phyloP scores from a whole-genome alignment of 2,888 invertebrate genomes.

The Noctua fimbriata region DNA sequence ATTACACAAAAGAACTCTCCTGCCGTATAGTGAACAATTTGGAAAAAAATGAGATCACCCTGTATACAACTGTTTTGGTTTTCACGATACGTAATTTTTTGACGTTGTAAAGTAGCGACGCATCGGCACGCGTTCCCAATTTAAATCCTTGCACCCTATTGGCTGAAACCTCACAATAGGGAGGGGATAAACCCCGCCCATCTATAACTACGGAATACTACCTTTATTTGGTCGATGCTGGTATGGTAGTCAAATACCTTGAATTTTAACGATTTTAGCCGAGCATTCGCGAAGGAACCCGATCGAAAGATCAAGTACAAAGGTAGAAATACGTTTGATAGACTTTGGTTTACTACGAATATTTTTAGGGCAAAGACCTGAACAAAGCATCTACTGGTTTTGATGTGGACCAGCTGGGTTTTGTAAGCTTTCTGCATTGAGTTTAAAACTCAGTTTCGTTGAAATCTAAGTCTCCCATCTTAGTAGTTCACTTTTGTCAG shows the following conservation, averaged over 20 bases:
- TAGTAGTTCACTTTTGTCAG: too few relatives aligned
- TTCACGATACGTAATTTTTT: constrained; percentile 83
- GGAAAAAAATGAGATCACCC: background rate
- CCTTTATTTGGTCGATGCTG: constrained; percentile 76
- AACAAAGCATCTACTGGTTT: background rate
- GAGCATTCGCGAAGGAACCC: constrained; percentile 39
- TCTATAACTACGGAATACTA: constrained; percentile 71
- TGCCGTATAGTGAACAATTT: too few relatives aligned
- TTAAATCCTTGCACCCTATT: constrained; percentile 75
- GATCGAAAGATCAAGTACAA: constrained; percentile 62
- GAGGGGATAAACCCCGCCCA: constrained; percentile 72
- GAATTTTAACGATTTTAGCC: constrained; percentile 56
- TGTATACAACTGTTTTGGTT: constrained; percentile 77
- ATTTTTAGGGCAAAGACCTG: constrained; percentile 1
- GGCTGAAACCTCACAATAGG: constrained; percentile 68
- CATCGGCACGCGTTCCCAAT: constrained; percentile 84
- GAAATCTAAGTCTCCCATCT: too few relatives aligned
- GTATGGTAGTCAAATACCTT: constrained; percentile 57
- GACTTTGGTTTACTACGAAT: constrained; percentile 11
- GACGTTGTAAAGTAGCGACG: constrained; percentile 80
- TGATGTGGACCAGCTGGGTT: background rate
- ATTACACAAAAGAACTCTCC: too few relatives aligned
- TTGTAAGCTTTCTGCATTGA: background rate
- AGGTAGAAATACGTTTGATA: constrained; percentile 35
- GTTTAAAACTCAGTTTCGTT: too few relatives aligned